These are phyloP conservation scores for Eueremaeus valkanovi DNA, from an alignment of 2,888 invertebrate genomes.

Conservation along the genomic window DNA sequence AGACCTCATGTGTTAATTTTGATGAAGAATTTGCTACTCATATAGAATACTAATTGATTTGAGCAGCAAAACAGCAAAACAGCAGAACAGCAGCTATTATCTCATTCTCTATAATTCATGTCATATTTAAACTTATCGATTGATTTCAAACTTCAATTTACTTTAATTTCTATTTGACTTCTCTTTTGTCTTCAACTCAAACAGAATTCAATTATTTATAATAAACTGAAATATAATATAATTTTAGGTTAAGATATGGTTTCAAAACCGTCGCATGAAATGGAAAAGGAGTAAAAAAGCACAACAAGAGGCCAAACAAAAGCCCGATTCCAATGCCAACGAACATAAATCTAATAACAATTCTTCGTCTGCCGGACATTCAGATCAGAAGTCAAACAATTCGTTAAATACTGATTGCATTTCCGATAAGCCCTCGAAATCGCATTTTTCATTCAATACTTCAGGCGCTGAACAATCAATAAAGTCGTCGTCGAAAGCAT, in stretches of 20 bases:
- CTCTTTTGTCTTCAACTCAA: neutral
- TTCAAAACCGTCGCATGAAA: constrained; percentile 98
- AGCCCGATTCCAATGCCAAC: neutral
- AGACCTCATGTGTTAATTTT: constrained; percentile 18
- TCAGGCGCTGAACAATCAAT: neutral
- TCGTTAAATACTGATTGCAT: constrained; percentile 2
- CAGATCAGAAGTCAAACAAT: constrained; percentile 8
- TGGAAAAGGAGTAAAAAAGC: constrained; percentile 98
- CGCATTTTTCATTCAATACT: neutral
- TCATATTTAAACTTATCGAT: constrained; percentile 9
- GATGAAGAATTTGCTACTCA: constrained; percentile 4
- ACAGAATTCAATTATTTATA: neutral
- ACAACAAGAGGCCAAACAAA: constrained; percentile 57
- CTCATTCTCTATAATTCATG: neutral
- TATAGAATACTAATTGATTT: neutral
- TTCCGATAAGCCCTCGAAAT: constrained; percentile 17
- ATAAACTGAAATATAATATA: neutral
- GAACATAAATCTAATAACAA: constrained; percentile 20
- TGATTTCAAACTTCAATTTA: neutral
- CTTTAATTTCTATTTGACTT: constrained; percentile 2
- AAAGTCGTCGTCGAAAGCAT: neutral
- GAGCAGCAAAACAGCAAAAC: neutral
- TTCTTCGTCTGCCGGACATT: constrained; percentile 12
- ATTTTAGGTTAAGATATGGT: constrained; percentile 78
- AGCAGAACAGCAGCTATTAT: constrained; percentile 1